Evolutionary conservation across 2,113 vertebrate species (phyloP).

Genomic region (Rhabdornis inornatus): DNA sequence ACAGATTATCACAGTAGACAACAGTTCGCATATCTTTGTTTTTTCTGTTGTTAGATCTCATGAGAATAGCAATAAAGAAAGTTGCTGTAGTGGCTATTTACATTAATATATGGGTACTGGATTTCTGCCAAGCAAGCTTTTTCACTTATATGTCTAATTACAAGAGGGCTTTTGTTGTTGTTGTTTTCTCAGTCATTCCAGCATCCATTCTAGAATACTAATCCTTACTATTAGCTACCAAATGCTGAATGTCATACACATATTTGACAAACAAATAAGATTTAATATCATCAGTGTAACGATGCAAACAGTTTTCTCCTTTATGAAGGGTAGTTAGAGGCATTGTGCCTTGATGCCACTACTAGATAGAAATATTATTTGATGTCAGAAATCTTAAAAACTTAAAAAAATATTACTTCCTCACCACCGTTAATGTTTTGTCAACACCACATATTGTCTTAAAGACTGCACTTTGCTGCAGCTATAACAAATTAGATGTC

Average conservation of each 20-base stretch:
- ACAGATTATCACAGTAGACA: background rate
- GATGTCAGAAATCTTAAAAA: background rate
- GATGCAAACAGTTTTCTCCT: conserved; percentile 6
- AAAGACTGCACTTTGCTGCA: background rate
- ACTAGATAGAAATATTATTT: background rate
- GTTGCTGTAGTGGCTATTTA: conserved; percentile 40
- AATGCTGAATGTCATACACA: conserved; percentile 15
- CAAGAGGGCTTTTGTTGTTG: background rate
- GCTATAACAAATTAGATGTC: background rate
- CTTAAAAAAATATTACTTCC: background rate
- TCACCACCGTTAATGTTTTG: background rate
- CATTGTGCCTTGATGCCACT: background rate
- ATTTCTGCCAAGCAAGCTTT: conserved; percentile 35
- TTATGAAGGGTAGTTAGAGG: background rate
- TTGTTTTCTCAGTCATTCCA: conserved; percentile 23
- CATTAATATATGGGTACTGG: conserved; percentile 37
- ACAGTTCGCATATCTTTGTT: conserved; percentile 10
- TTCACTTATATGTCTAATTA: conserved; percentile 39
- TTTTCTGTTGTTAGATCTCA: conserved; percentile 27
- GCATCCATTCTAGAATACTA: conserved; percentile 27
- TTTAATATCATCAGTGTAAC: conserved; percentile 32
- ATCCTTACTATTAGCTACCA: background rate
- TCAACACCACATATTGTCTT: background rate
- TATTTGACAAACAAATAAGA: conserved; percentile 50
- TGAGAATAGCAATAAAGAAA: conserved; percentile 20